These are phyloP conservation scores for Cettia cetti DNA, from an alignment of 2,113 vertebrate species.

Conservation along the genomic window DNA sequence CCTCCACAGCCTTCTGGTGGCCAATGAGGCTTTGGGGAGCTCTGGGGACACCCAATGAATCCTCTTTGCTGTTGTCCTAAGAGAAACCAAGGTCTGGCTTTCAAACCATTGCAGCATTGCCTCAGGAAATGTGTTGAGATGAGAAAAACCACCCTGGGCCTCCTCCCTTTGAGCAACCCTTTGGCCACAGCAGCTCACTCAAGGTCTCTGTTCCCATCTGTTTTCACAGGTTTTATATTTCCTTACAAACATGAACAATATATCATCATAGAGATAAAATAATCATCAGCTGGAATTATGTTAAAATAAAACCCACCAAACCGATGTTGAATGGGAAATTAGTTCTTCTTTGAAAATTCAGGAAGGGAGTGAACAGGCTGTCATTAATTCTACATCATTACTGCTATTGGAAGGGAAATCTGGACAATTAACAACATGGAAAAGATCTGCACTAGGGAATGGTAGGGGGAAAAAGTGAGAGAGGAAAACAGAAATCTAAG, in stretches of 20 bases:
- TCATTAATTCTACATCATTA: background rate
- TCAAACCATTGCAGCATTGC: background rate
- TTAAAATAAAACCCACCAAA: background rate
- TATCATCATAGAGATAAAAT: background rate
- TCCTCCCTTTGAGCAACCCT: background rate
- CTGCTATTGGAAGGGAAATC: background rate
- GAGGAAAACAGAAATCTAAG: background rate
- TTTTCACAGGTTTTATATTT: background rate
- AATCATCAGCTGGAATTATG: background rate
- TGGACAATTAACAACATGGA: background rate
- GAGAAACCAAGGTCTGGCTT: background rate
- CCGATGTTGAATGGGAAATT: fast-evolving
- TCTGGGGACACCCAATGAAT: background rate
- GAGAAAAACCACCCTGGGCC: background rate
- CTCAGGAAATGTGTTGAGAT: background rate
- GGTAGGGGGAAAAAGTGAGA: fast-evolving
- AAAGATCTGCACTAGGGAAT: background rate
- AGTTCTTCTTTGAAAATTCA: background rate
- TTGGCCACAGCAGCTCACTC: background rate
- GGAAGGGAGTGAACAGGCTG: background rate
- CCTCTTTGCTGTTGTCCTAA: background rate
- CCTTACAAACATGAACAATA: background rate
- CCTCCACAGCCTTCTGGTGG: background rate
- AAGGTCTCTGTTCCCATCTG: background rate
- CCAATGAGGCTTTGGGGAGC: background rate